Conservation (phyloP, 1,140 invertebrate genomes). For the Elymnias hypermnestra region DNA sequence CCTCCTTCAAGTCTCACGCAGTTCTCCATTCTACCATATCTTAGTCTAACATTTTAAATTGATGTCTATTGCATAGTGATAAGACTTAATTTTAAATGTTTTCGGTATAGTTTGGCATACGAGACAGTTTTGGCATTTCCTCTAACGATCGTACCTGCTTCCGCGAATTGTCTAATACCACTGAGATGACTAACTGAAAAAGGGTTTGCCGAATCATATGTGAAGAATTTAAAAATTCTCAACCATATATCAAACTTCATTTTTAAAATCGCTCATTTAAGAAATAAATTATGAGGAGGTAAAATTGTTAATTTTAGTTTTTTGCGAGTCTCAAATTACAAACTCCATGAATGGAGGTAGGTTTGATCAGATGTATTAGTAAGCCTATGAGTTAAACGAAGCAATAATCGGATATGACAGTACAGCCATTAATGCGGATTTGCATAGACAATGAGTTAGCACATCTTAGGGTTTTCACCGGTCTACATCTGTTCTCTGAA, state of each 20-base stretch:
- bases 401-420: constrained; percentile 41
- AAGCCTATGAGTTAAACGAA: constrained; percentile 10
- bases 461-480: constrained; percentile 45
- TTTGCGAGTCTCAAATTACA: too few species aligned
- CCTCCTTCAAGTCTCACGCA: not conserved
- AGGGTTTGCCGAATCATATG: constrained; percentile 10
- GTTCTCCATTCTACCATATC: too few species aligned
- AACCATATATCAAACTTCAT: constrained; percentile 6
- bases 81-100: not conserved
- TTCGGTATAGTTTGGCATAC: not conserved
- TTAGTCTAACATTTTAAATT: not conserved
- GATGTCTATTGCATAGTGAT: not conserved
- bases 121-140: constrained; percentile 23
- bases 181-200: constrained; percentile 10
- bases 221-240: constrained; percentile 8
- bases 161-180: constrained; percentile 21
- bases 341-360: too few species aligned
- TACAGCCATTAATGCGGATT: constrained; percentile 42
- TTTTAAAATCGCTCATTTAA: not conserved
- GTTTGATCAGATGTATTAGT: not conserved
- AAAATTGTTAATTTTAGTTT: too few species aligned
- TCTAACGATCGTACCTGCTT: constrained; percentile 22
- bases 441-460: constrained; percentile 54
- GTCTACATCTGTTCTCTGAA: constrained; percentile 44
- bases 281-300: too few species aligned